Evolutionary conservation across 2,888 invertebrate genomes (phyloP).

Genomic region (Dynastes tityus): DNA sequence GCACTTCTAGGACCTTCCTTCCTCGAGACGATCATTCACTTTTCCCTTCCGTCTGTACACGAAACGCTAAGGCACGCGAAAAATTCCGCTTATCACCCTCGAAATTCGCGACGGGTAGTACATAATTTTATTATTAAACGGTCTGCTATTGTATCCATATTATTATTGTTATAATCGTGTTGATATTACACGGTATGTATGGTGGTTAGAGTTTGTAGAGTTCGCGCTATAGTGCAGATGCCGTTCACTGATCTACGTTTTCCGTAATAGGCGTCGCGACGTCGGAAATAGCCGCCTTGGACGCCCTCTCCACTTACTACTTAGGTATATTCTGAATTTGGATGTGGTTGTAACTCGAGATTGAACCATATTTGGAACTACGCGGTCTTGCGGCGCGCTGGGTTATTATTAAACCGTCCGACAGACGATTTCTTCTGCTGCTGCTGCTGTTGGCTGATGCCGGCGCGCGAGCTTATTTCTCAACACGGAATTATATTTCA

Average conservation of each 20-base stretch:
- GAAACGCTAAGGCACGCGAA: background rate
- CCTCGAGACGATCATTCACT: slow-evolving; percentile 30
- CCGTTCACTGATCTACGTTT: slow-evolving; percentile 52
- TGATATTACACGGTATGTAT: slow-evolving; percentile 11
- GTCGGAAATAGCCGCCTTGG: slow-evolving; percentile 66
- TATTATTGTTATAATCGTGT: slow-evolving; percentile 1
- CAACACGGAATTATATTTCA: slow-evolving; percentile 49
- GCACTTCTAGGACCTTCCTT: slow-evolving; percentile 37
- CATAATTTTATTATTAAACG: too few relatives aligned
- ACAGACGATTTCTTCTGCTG: slow-evolving; percentile 28
- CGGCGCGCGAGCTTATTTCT: slow-evolving; percentile 45
- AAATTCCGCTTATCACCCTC: background rate
- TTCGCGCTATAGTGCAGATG: slow-evolving; percentile 46
- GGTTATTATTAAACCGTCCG: slow-evolving; percentile 69
- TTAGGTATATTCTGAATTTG: slow-evolving; percentile 76
- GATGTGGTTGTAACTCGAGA: slow-evolving; percentile 79
- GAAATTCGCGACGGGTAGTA: background rate
- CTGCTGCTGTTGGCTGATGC: slow-evolving; percentile 52
- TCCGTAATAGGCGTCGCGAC: slow-evolving; percentile 65
- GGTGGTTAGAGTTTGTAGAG: slow-evolving; percentile 26
- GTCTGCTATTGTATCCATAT: too few relatives aligned
- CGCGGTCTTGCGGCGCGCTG: slow-evolving; percentile 61
- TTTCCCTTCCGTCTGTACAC: background rate
- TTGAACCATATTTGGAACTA: slow-evolving; percentile 79
- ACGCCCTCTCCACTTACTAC: slow-evolving; percentile 66